Percentiles rank a stretch among this genome's conserved stretches.
These are phyloP conservation scores for Metopia argyrocephala DNA, from an alignment of 2,888 invertebrate species.

Conservation along the genomic window DNA sequence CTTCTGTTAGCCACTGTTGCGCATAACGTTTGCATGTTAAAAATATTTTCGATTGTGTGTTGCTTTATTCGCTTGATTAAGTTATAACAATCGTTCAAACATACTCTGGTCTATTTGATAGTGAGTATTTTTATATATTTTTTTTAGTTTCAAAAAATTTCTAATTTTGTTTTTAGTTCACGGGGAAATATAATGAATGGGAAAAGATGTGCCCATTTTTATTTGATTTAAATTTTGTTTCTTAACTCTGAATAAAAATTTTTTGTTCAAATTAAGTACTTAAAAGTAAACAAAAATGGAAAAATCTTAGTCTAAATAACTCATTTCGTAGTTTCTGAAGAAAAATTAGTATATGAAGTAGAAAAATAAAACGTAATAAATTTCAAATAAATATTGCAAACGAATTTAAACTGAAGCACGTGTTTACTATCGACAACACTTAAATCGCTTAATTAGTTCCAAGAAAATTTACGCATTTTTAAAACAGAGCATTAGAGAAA, in stretches of 20 bases:
- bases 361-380: too few relatives aligned
- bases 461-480: slow-evolving; percentile 15
- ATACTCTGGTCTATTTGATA: not conserved
- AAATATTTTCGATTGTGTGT: slow-evolving; percentile 57
- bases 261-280: too few relatives aligned
- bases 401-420: too few relatives aligned
- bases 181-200: slow-evolving; percentile 22
- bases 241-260: slow-evolving; percentile 6
- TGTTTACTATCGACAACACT: not conserved
- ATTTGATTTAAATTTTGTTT: slow-evolving; percentile 8
- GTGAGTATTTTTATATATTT: not conserved
- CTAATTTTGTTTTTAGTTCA: slow-evolving; percentile 49
- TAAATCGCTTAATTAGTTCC: not conserved
- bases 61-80: slow-evolving; percentile 51
- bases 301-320: not conserved
- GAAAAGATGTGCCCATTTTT: not conserved
- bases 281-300: too few relatives aligned
- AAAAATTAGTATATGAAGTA: too few relatives aligned
- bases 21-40: slow-evolving; percentile 37
- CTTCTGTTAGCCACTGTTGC: slow-evolving; percentile 15
- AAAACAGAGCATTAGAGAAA: too few relatives aligned
- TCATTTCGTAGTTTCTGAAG: too few relatives aligned
- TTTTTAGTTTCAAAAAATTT: slow-evolving; percentile 28
- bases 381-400: too few relatives aligned
- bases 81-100: not conserved